Evolutionary conservation across 2,797 vertebrate genomes (phyloP), one percentile per base, ranked within the genome.

Genomic region (Gadopsis bispinosus): DNA sequence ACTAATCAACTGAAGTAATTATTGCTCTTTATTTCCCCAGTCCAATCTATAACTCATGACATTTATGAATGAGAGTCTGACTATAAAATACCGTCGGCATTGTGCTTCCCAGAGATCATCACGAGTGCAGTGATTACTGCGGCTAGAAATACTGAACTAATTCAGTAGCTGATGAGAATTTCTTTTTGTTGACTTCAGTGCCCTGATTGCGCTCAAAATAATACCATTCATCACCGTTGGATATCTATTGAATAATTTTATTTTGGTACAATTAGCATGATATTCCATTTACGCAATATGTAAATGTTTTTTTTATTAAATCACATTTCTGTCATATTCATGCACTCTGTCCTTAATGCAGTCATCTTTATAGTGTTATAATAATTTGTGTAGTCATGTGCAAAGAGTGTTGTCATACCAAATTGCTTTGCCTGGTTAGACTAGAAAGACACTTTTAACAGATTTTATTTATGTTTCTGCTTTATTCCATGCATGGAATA

Each of bases 381-480:
- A 69, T 90, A 70, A 89, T 86, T 47, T 65, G 80, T 78, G 75
- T 69, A 51, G 76, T 84, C 75, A 61, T 84, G 76, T 87, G 80
- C 59, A 72, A 17, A 5, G 63, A 77, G 56, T 80, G 77, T 84
- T 87, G 84, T 89, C 80, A 70, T 58, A 67, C 75, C 59, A 81
- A 80, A 80, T 83, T 74, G 53, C 54, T 78, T 66, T 75, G 69
- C 66, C 75, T 79, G 73, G 78, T 81, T 79, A 67, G 60, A 77
- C 67, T 39, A 69, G 45, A 74, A 53, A 71, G 71, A 77, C 22
- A 29, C 79, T 86, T 83, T 72, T 79, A 81, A 77, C 55, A 51
- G 39, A 68, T 74, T 80, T 75, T 41, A 81, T 79, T 70, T 50
- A 80, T 87, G 74, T 54, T 78, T 80, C 65, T 65, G 22, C 77